Percentiles rank a stretch among this genome's conserved stretches.
Conservation (phyloP, 2,888 invertebrate genomes). For the Congeria kusceri region DNA sequence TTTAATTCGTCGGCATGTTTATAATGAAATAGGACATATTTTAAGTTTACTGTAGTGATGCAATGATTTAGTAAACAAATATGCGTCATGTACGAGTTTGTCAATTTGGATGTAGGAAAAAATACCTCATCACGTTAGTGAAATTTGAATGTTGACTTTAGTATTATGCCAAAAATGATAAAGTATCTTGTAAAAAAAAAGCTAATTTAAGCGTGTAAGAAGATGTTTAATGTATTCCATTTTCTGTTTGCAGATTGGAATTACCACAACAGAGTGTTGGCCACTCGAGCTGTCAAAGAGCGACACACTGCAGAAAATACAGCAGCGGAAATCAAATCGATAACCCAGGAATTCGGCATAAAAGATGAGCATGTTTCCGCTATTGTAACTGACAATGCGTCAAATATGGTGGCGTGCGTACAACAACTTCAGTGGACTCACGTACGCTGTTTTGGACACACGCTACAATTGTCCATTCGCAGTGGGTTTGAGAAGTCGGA, state of each 20-base stretch:
- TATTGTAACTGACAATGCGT: constrained; percentile 11
- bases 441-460: constrained; percentile 15
- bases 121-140: too few relatives aligned
- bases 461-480: constrained; percentile 14
- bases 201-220: too few relatives aligned
- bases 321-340: background rate
- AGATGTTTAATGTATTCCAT: background rate
- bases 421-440: background rate
- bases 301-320: background rate
- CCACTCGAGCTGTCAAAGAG: background rate
- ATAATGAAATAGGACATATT: too few relatives aligned
- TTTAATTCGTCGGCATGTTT: too few relatives aligned
- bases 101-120: too few relatives aligned
- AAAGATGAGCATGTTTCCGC: constrained; percentile 3
- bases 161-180: too few relatives aligned
- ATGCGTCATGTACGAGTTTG: too few relatives aligned
- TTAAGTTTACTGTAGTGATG: too few relatives aligned
- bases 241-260: background rate
- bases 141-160: too few relatives aligned
- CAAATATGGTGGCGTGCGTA: constrained; percentile 1
- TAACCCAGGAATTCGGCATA: background rate
- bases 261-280: background rate
- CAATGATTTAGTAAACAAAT: too few relatives aligned
- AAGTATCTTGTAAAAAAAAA: too few relatives aligned
- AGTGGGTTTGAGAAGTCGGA: constrained; percentile 12